Percentiles rank a stretch among this genome's conserved stretches.
Evolutionary conservation across 2,113 vertebrate species (phyloP).

Genomic region (Beaufortia kweichowensis): DNA sequence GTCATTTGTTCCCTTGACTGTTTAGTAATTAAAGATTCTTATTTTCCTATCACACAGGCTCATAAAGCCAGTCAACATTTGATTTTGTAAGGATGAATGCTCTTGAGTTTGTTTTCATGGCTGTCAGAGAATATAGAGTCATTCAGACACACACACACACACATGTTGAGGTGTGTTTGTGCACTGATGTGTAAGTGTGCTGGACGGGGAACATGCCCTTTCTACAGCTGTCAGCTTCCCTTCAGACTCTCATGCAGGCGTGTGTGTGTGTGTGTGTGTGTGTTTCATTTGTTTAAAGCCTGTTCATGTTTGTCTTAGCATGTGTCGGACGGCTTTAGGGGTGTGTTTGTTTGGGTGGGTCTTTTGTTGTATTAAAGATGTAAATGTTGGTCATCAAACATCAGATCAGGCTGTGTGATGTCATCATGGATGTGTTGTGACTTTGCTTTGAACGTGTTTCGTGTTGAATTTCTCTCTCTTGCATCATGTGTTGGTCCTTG

Average conservation of each 20-base stretch:
- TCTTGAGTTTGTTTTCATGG: constrained; percentile 11
- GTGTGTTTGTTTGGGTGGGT: constrained; percentile 29
- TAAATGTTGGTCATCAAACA: not conserved
- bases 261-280: constrained; percentile 34
- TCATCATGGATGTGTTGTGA: not conserved
- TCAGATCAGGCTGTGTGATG: not conserved
- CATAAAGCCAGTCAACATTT: not conserved
- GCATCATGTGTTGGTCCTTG: constrained; percentile 44
- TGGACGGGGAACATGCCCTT: constrained; percentile 65
- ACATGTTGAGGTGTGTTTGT: constrained; percentile 42
- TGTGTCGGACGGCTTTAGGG: not conserved
- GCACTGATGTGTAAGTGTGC: constrained; percentile 64
- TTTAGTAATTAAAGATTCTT: not conserved
- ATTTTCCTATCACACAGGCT: not conserved
- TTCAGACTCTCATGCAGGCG: constrained; percentile 12
- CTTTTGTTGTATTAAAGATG: not conserved
- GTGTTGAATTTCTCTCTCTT: constrained; percentile 33
- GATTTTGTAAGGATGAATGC: not conserved
- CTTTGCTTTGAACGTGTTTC: not conserved
- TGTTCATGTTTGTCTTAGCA: constrained; percentile 22
- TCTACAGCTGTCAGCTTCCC: constrained; percentile 56
- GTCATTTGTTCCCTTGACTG: not conserved
- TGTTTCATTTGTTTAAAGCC: constrained; percentile 3
- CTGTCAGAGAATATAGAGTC: constrained; percentile 30
- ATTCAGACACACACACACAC: constrained; percentile 34